Conservation (phyloP, 1,140 invertebrate species). For the Dryas iulia region DNA sequence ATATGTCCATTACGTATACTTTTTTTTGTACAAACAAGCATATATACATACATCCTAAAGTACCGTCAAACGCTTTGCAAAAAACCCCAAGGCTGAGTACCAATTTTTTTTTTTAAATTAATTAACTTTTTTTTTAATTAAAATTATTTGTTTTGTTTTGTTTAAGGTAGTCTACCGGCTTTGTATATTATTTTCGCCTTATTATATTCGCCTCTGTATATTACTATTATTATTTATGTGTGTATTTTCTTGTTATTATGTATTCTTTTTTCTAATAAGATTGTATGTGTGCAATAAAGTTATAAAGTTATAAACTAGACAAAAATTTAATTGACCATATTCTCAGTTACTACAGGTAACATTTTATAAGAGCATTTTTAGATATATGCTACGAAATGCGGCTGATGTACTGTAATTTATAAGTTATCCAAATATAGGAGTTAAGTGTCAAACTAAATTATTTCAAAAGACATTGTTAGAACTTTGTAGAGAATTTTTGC, state of each 20-base stretch:
- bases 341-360: conserved; percentile 10
- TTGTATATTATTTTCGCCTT: too few species aligned
- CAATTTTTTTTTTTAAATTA: not conserved
- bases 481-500: conserved; percentile 12
- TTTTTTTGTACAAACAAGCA: too few species aligned
- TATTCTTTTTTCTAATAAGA: too few species aligned
- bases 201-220: too few species aligned
- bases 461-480: conserved; percentile 36
- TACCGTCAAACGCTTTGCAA: not conserved
- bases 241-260: too few species aligned
- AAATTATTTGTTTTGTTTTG: too few species aligned
- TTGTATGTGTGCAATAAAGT: too few species aligned
- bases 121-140: too few species aligned
- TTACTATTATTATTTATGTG: too few species aligned
- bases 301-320: not conserved
- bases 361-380: conserved; percentile 41
- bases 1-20: not conserved
- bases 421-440: conserved; percentile 31
- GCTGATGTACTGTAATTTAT: conserved; percentile 18
- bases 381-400: conserved; percentile 21
- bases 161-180: too few species aligned
- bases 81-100: not conserved
- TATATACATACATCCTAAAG: not conserved
- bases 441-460: conserved; percentile 31
- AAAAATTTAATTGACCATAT: conserved; percentile 32